A percentile compares a stretch with the other conserved stretches of the same genome.
Conservation (phyloP, 2,888 invertebrate genomes). For the Trichopria drosophilae region DNA sequence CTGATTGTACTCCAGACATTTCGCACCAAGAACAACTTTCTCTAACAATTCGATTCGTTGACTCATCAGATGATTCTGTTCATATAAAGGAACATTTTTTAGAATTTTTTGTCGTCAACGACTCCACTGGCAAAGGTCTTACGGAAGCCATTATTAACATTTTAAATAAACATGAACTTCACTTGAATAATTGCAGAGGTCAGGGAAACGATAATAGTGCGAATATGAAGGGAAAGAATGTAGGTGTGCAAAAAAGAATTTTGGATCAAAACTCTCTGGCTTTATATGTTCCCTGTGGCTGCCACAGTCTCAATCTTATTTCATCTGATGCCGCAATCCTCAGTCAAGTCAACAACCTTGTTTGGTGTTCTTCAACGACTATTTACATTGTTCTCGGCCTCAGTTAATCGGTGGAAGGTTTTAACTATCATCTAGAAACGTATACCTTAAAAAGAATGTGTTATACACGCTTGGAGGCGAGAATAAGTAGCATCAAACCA, state of each 20-base stretch:
- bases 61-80: too few species aligned
- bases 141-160: slow-evolving; percentile 39
- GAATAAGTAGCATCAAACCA: slow-evolving; percentile 37
- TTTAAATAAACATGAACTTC: slow-evolving; percentile 41
- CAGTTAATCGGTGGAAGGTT: slow-evolving; percentile 40
- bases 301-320: slow-evolving; percentile 23
- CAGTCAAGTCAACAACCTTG: slow-evolving; percentile 44
- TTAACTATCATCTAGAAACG: slow-evolving; percentile 38
- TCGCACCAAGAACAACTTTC: slow-evolving; percentile 5
- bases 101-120: slow-evolving; percentile 16
- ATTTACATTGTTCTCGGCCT: slow-evolving; percentile 32
- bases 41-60: background rate
- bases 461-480: slow-evolving; percentile 40
- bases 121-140: slow-evolving; percentile 20
- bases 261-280: slow-evolving; percentile 33
- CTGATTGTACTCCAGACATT: slow-evolving; percentile 10
- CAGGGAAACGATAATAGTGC: slow-evolving; percentile 50
- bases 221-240: slow-evolving; percentile 48
- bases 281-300: slow-evolving; percentile 23
- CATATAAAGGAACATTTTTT: too few species aligned
- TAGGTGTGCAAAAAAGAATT: slow-evolving; percentile 48
- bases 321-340: slow-evolving; percentile 28
- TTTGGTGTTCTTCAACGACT: slow-evolving; percentile 45
- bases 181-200: slow-evolving; percentile 43
- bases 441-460: slow-evolving; percentile 39